phyloP scores from a whole-genome alignment of 2,888 invertebrate species.

The Orchesellides sinensis region DNA sequence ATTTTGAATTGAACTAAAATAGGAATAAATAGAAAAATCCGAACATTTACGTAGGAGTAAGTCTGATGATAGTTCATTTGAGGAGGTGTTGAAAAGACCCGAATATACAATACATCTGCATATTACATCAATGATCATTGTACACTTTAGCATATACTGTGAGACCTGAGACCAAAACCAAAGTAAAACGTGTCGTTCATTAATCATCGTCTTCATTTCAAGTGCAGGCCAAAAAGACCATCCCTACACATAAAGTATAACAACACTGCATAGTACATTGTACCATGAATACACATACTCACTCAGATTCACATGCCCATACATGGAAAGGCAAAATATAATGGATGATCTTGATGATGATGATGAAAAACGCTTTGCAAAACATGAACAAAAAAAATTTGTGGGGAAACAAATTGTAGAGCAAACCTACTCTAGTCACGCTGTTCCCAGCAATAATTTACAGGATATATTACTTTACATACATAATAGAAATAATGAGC shows the following conservation, averaged over 20 bases:
- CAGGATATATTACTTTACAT: conserved; percentile 30
- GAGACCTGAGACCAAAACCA: not conserved
- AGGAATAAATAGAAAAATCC: not conserved
- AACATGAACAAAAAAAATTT: not conserved
- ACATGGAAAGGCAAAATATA: conserved; percentile 24
- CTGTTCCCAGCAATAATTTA: conserved; percentile 40
- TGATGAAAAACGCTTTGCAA: conserved; percentile 18
- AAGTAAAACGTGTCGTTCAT: conserved; percentile 32
- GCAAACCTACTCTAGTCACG: conserved; percentile 25
- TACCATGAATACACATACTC: not conserved
- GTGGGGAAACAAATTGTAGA: conserved; percentile 2
- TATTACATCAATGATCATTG: conserved; percentile 1
- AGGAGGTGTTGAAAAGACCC: not conserved
- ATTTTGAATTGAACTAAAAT: too few relatives aligned
- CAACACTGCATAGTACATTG: not conserved
- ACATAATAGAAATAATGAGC: conserved; percentile 46
- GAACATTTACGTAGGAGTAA: not conserved
- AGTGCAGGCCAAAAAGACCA: conserved; percentile 33
- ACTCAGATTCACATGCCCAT: not conserved
- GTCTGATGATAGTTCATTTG: not conserved
- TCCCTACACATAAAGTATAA: conserved; percentile 11
- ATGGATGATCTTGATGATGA: conserved; percentile 15
- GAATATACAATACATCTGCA: not conserved
- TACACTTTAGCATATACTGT: not conserved
- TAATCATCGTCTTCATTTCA: conserved; percentile 56